These are phyloP conservation scores for Copidosoma aretas DNA, from an alignment of 2,888 invertebrate species.

Conservation along the genomic window DNA sequence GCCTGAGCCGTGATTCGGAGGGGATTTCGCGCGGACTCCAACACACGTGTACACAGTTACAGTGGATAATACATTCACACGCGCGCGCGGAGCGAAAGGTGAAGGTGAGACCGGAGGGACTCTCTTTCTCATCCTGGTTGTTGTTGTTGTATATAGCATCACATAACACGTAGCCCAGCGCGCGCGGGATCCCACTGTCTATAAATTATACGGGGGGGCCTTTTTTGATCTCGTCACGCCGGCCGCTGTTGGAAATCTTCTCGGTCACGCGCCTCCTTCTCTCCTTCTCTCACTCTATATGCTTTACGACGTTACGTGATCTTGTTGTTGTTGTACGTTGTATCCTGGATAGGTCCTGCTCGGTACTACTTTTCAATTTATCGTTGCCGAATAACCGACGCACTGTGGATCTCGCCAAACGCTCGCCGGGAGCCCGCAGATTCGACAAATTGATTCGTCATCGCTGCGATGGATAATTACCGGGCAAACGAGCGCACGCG, in stretches of 20 bases:
- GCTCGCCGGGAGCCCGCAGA: no score
- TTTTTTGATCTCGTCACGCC: background rate
- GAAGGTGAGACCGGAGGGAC: background rate
- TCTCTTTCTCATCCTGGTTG: background rate
- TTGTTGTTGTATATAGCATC: no score
- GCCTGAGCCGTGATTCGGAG: conserved; percentile 20
- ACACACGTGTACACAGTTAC: no score
- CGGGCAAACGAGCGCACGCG: background rate
- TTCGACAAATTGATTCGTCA: background rate
- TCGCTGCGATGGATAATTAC: background rate
- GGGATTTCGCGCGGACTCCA: conserved; percentile 4
- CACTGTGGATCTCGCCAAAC: no score
- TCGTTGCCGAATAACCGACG: no score
- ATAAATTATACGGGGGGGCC: conserved; percentile 25
- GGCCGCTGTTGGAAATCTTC: conserved; percentile 18
- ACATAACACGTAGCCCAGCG: background rate
- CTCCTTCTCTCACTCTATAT: background rate
- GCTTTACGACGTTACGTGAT: conserved; percentile 10
- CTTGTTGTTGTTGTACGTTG: no score
- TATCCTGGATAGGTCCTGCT: no score
- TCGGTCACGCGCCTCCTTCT: conserved; percentile 12
- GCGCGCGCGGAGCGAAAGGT: background rate
- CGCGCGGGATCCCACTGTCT: conserved; percentile 17
- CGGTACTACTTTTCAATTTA: no score
- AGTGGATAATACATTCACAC: no score